Conservation (phyloP, 2,888 invertebrate genomes). For the Drosophila mimica region DNA sequence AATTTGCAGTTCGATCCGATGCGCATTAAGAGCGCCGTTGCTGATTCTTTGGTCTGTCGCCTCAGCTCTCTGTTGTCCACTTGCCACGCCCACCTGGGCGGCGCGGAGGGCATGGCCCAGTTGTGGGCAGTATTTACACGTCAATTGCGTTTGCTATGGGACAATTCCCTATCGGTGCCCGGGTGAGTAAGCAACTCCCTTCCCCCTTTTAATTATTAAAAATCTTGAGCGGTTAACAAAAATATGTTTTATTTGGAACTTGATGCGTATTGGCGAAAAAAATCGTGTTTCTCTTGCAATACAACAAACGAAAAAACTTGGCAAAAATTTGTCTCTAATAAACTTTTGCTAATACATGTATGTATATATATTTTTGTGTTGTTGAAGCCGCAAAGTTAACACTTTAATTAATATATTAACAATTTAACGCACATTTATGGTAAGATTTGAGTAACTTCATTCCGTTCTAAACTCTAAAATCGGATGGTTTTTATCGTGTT, state of each 20-base stretch:
- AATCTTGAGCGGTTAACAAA: slow-evolving; percentile 60
- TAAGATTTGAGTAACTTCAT: slow-evolving; percentile 54
- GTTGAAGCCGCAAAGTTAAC: slow-evolving; percentile 76
- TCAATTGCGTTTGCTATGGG: slow-evolving; percentile 96
- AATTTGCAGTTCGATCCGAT: slow-evolving; percentile 86
- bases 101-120: slow-evolving; percentile 91
- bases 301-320: slow-evolving; percentile 22
- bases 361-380: slow-evolving; percentile 37
- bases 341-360: slow-evolving; percentile 49
- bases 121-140: slow-evolving; percentile 97
- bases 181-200: slow-evolving; percentile 89
- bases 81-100: slow-evolving; percentile 90
- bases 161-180: slow-evolving; percentile 90
- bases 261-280: slow-evolving; percentile 48
- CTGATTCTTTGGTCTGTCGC: slow-evolving; percentile 92
- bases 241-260: slow-evolving; percentile 77
- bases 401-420: slow-evolving; percentile 53
- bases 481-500: slow-evolving; percentile 45
- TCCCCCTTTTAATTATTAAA: background rate
- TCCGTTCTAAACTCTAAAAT: slow-evolving; percentile 56
- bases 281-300: slow-evolving; percentile 20
- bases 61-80: slow-evolving; percentile 91
- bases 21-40: slow-evolving; percentile 90
- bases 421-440: slow-evolving; percentile 70
- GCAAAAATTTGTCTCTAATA: slow-evolving; percentile 36